Evolutionary conservation across 2,888 invertebrate species (phyloP), one percentile per base, ranked within the genome.

Genomic region (Pegoplata infirma): DNA sequence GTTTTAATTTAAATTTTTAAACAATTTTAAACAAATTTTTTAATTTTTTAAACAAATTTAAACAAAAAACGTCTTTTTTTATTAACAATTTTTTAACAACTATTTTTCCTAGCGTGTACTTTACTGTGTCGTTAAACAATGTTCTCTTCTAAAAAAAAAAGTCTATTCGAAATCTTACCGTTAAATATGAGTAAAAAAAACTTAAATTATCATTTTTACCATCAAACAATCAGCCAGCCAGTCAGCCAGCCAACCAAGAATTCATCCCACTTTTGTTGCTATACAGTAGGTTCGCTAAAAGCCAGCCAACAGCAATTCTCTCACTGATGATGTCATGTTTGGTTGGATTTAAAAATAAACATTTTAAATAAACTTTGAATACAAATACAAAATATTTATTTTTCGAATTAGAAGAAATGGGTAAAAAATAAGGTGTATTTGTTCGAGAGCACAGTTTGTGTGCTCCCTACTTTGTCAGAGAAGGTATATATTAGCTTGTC

Each of bases 261-360:
- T 5, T 58, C 44, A 63, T 76, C 63, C 32, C 64, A 51, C 28
- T 32, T 55, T 61, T 66, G 36, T 23, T 66, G 21, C 17, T 36
- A 23, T 44, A 51, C n/a, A n/a, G n/a, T 5, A 51, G 32, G 58
- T 17, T 53, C 10, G 25, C 12, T 12, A 28, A 46, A 74, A 59
- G 10, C 19, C 4, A 56, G 51, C 40, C 49, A n/a, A n/a, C n/a
- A 36, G 58, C 10, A 16, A 46, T 44, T 19, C 44, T 58, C 46
- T 51, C n/a, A n/a, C 14, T 36, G 68, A 67, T 78, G 77, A 78
- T 78, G 77, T 78, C 77, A 78, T 78, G 73, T 53, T 64, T 32
- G 53, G 56, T 64, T 46, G 64, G 73, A 51, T 73, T 73, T 78
- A 78, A 73, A 78, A 73, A 78, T 73, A 67, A 67, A 56, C 17